Evolutionary conservation across 2,797 vertebrate species (phyloP).

Genomic region (Esox lucius): DNA sequence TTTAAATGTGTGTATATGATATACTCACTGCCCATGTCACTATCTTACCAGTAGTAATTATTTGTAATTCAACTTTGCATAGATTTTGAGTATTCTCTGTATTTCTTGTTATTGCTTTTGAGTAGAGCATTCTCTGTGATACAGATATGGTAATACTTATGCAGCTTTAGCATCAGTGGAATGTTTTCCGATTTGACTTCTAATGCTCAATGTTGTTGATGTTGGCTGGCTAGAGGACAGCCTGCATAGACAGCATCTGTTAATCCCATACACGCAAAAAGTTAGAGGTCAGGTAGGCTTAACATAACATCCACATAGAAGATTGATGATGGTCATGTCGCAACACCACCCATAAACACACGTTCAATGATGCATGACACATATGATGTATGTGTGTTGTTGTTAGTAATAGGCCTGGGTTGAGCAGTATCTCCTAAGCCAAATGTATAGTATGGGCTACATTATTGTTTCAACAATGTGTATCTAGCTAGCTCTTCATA

Average conservation of each 20-base stretch:
- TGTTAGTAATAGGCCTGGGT: background rate
- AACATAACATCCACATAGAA: background rate
- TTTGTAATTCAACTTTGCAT: too few relatives aligned
- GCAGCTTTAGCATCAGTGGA: conserved; percentile 27
- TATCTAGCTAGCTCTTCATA: conserved; percentile 1
- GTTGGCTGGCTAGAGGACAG: conserved; percentile 34
- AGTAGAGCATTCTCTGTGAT: conserved; percentile 14
- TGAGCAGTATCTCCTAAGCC: conserved; percentile 13
- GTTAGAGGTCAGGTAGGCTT: background rate
- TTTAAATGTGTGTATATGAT: too few relatives aligned
- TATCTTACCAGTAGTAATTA: too few relatives aligned
- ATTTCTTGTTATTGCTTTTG: conserved; percentile 1
- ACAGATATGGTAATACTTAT: conserved; percentile 27
- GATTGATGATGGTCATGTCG: background rate
- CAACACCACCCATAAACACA: conserved; percentile 1
- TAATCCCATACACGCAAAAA: conserved; percentile 8
- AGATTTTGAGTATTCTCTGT: too few relatives aligned
- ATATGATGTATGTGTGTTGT: background rate
- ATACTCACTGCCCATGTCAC: too few relatives aligned
- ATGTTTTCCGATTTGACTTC: conserved; percentile 44
- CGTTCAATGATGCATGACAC: background rate
- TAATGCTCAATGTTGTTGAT: conserved; percentile 38
- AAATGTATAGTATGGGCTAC: conserved; percentile 26
- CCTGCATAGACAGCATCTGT: conserved; percentile 55
- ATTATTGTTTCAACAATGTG: background rate